These are phyloP conservation scores for Drosophila sucinea DNA, from an alignment of 1,140 invertebrate genomes.

Conservation along the genomic window DNA sequence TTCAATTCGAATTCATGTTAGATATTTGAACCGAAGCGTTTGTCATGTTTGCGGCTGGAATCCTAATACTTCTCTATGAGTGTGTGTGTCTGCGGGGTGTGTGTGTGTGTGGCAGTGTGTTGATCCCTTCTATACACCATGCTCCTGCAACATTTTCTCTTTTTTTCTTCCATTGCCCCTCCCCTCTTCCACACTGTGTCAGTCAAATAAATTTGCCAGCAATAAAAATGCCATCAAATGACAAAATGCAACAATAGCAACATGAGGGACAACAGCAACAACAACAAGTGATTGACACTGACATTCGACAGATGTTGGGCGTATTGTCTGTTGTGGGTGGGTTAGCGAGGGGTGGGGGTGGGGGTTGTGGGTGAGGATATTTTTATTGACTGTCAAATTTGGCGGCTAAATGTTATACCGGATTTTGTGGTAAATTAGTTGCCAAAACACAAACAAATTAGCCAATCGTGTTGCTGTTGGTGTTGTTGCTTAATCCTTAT, in stretches of 20 bases:
- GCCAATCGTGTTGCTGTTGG: slow-evolving; percentile 36
- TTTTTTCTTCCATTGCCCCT: background rate
- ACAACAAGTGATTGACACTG: slow-evolving; percentile 66
- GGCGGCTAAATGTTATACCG: slow-evolving; percentile 36
- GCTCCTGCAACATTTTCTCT: background rate
- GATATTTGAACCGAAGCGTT: slow-evolving; percentile 37
- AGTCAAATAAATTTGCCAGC: slow-evolving; percentile 68
- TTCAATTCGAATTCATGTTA: slow-evolving; percentile 45
- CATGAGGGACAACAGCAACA: slow-evolving; percentile 29
- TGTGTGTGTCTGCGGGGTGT: slow-evolving; percentile 23
- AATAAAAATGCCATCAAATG: slow-evolving; percentile 71
- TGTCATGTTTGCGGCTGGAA: slow-evolving; percentile 43
- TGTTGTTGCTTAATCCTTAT: slow-evolving; percentile 38
- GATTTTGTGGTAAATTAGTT: slow-evolving; percentile 52
- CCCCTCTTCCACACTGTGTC: slow-evolving; percentile 3
- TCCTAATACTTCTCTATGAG: background rate
- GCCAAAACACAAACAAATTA: slow-evolving; percentile 51
- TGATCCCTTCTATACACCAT: slow-evolving; percentile 33
- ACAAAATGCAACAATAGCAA: slow-evolving; percentile 34
- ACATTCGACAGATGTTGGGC: slow-evolving; percentile 59
- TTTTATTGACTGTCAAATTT: slow-evolving; percentile 48
- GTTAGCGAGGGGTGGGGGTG: background rate
- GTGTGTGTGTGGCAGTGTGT: slow-evolving; percentile 34
- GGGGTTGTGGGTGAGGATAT: slow-evolving; percentile 29
- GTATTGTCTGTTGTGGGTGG: background rate